Percentiles rank a stretch among this genome's conserved stretches.
Evolutionary conservation across 35 echinoderm and acorn worm species (phyloP).

Genomic region (Stichopus chloronotus): DNA sequence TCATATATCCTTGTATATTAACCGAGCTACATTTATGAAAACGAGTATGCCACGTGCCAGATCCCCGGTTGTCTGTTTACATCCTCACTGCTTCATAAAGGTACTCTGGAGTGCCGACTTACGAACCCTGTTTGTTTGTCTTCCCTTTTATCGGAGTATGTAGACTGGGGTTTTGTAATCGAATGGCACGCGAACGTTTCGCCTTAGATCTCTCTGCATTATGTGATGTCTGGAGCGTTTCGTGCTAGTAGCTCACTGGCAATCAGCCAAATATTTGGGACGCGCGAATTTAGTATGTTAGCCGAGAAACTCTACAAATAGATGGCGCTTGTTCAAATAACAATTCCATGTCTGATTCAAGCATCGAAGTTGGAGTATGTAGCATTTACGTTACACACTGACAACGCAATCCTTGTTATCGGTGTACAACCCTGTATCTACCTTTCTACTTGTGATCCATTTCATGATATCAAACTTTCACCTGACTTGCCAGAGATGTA

Average conservation of each 20-base stretch:
- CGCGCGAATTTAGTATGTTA: not conserved
- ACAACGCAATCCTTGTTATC: too few relatives aligned
- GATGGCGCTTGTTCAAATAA: constrained; percentile 28
- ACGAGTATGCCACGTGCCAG: constrained; percentile 30
- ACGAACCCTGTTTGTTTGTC: constrained; percentile 24
- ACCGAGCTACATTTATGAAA: not conserved
- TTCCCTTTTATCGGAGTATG: not conserved
- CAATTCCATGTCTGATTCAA: not conserved
- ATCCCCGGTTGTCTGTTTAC: not conserved
- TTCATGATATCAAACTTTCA: too few relatives aligned
- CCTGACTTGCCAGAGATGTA: too few relatives aligned
- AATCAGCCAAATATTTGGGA: not conserved
- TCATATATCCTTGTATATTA: not conserved
- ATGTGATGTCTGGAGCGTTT: too few relatives aligned
- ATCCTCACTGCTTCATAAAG: not conserved
- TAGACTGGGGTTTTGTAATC: not conserved
- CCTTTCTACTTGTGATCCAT: too few relatives aligned
- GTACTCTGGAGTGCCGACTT: constrained; percentile 6
- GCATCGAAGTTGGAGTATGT: too few relatives aligned
- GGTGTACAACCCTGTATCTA: too few relatives aligned
- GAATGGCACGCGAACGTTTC: constrained; percentile 25
- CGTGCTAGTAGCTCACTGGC: not conserved
- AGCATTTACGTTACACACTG: too few relatives aligned
- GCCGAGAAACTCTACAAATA: constrained; percentile 2
- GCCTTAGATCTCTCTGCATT: too few relatives aligned